Conservation (phyloP, 2,113 vertebrate species). For the Nematolebias whitei region DNA sequence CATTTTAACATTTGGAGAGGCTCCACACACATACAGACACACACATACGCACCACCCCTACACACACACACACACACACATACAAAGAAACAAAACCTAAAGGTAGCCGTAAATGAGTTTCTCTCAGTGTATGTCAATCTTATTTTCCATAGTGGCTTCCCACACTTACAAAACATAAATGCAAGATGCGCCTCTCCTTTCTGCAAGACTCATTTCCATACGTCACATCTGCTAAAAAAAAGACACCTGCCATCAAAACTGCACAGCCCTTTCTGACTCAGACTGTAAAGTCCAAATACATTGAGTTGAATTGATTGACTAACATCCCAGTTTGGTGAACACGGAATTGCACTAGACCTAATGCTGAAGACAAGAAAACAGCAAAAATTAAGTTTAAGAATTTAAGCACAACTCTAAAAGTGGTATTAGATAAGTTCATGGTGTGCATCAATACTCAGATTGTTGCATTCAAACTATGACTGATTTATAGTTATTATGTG, state of each 20-base stretch:
- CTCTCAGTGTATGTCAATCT: conserved; percentile 31
- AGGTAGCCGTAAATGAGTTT: conserved; percentile 39
- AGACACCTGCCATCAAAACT: background rate
- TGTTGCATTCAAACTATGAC: too few relatives aligned
- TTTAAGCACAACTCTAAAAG: too few relatives aligned
- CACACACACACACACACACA: background rate
- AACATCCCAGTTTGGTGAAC: too few relatives aligned
- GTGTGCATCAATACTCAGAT: too few relatives aligned
- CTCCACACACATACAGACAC: conserved; percentile 11
- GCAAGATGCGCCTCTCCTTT: conserved; percentile 7
- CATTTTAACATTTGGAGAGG: conserved; percentile 50
- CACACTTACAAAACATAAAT: conserved; percentile 26
- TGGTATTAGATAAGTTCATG: too few relatives aligned
- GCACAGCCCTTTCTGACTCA: background rate
- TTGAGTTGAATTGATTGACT: too few relatives aligned
- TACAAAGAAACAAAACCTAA: background rate
- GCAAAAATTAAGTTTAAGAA: too few relatives aligned
- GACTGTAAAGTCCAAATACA: too few relatives aligned
- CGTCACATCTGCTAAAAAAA: conserved; percentile 1
- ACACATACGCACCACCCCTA: background rate
- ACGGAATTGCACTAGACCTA: too few relatives aligned
- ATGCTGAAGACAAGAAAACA: too few relatives aligned
- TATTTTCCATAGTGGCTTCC: conserved; percentile 41
- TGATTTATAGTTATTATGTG: too few relatives aligned
- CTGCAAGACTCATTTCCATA: conserved; percentile 36